Conservation (phyloP, 1,140 invertebrate species). For the Achroia grisella region DNA sequence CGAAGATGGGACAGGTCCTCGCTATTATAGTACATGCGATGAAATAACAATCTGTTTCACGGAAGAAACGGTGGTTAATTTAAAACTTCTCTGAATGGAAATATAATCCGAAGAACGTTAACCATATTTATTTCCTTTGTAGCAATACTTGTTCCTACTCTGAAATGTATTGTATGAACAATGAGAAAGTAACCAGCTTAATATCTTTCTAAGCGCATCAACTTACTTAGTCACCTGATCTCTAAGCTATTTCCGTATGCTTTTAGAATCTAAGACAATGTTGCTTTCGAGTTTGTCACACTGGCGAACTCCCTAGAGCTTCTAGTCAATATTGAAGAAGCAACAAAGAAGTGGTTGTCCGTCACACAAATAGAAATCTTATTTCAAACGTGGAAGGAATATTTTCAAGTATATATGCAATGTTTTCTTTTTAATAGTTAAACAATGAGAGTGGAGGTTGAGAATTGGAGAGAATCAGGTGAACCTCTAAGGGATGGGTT, state of each 20-base stretch:
- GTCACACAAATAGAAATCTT: conserved; percentile 21
- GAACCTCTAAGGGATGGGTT: no score
- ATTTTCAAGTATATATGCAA: conserved; percentile 6
- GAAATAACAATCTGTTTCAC: no score
- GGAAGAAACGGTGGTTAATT: no score
- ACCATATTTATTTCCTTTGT: no score
- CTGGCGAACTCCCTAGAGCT: conserved; percentile 31
- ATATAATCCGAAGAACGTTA: no score
- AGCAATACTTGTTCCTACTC: no score
- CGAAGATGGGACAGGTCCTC: no score
- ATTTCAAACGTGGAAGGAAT: conserved; percentile 10
- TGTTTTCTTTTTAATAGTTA: conserved; percentile 28
- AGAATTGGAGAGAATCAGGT: conserved; percentile 5
- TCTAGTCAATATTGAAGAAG: conserved; percentile 34
- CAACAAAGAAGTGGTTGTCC: conserved; percentile 13
- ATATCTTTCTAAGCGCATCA: not conserved
- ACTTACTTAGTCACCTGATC: conserved; percentile 6
- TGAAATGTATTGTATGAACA: no score
- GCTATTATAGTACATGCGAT: no score
- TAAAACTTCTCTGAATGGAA: no score
- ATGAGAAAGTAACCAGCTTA: no score
- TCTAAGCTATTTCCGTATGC: conserved; percentile 12
- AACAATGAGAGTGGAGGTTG: conserved; percentile 25
- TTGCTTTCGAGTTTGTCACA: conserved; percentile 15
- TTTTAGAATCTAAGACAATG: conserved; percentile 17